Evolutionary conservation across 2,113 vertebrate genomes (phyloP).

Genomic region (Campylomormyrus tamandua): DNA sequence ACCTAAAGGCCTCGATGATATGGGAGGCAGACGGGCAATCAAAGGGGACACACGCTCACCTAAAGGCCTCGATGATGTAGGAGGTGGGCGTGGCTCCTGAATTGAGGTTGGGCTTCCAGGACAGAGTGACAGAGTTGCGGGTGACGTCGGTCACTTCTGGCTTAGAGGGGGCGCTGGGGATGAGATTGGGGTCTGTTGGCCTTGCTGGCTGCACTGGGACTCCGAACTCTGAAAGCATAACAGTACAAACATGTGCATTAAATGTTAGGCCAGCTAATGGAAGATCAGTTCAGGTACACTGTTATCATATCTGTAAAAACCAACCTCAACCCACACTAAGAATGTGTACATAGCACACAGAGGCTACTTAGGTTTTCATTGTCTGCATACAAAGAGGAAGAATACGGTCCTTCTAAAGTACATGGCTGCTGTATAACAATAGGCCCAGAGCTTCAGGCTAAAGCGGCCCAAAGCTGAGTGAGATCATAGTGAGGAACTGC

Average conservation of each 20-base stretch:
- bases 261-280: background rate
- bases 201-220: slow-evolving; percentile 84
- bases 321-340: background rate
- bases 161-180: slow-evolving; percentile 90
- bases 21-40: background rate
- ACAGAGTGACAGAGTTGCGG: slow-evolving; percentile 79
- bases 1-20: background rate
- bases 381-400: background rate
- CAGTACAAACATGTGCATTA: background rate
- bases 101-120: slow-evolving; percentile 90
- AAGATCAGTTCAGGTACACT: background rate
- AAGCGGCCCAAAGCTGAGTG: background rate
- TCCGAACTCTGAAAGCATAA: slow-evolving; percentile 75
- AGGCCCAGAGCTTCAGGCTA: background rate
- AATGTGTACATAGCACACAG: background rate
- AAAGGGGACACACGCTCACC: slow-evolving; percentile 53
- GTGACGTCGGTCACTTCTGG: slow-evolving; percentile 89
- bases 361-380: background rate
- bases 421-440: background rate
- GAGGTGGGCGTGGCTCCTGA: slow-evolving; percentile 94
- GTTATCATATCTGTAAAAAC: background rate
- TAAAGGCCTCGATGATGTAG: slow-evolving; percentile 97
- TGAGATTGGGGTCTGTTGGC: slow-evolving; percentile 93
- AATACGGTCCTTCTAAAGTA: background rate
- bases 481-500: background rate